Conservation (phyloP, 2,113 vertebrate genomes). For the Calyptommatus sinebrachiatus region DNA sequence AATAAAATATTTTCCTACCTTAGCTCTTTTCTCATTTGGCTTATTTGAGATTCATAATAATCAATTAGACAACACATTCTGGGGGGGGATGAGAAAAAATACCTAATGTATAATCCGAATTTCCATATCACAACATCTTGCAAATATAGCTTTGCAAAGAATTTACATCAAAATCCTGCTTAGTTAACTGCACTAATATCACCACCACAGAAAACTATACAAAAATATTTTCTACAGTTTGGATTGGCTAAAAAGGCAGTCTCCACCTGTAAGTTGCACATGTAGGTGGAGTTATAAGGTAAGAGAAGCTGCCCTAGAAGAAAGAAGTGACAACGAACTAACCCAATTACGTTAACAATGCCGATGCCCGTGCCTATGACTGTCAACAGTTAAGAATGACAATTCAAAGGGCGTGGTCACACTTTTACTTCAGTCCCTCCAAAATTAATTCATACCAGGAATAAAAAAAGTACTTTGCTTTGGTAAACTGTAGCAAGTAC, state of each 20-base stretch:
- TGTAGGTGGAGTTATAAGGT: too few relatives aligned
- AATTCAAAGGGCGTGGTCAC: not conserved
- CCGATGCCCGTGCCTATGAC: too few relatives aligned
- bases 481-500: not conserved
- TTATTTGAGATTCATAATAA: constrained; percentile 82
- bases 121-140: too few relatives aligned
- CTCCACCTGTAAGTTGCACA: not conserved
- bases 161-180: not conserved
- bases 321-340: too few relatives aligned
- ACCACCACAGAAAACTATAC: too few relatives aligned
- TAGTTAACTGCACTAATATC: too few relatives aligned
- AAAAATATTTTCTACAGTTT: too few relatives aligned
- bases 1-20: constrained; percentile 64
- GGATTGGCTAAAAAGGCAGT: not conserved
- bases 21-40: constrained; percentile 69
- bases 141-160: not conserved
- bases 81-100: constrained; percentile 34
- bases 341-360: too few relatives aligned
- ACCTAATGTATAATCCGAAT: not conserved
- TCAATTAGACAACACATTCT: constrained; percentile 85
- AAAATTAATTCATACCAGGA: not conserved
- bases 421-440: too few relatives aligned
- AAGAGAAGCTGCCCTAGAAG: too few relatives aligned
- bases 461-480: not conserved
- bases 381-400: too few relatives aligned